These are phyloP conservation scores for Anguilla rostrata DNA, from an alignment of 2,113 vertebrate species.

Conservation along the genomic window DNA sequence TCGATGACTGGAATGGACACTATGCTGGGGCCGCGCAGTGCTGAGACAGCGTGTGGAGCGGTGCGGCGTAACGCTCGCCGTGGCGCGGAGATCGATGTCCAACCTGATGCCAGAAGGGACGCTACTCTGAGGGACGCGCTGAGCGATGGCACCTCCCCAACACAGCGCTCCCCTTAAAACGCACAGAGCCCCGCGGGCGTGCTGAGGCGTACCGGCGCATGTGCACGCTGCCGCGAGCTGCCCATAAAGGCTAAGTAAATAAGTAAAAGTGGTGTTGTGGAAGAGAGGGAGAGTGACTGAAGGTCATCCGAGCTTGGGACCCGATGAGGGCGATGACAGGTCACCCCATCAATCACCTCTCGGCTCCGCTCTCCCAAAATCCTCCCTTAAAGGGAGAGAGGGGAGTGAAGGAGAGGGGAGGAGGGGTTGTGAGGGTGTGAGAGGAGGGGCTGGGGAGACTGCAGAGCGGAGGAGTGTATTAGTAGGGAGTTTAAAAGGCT, in stretches of 20 bases:
- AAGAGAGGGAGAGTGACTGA: not conserved
- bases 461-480: not conserved
- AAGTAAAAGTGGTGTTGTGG: slow-evolving; percentile 22
- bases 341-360: slow-evolving; percentile 40
- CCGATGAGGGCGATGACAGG: slow-evolving; percentile 39
- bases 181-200: not conserved
- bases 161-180: not conserved
- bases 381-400: slow-evolving; percentile 10
- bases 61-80: not conserved
- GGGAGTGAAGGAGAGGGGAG: not conserved
- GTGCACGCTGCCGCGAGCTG: not conserved
- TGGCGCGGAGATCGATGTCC: not conserved
- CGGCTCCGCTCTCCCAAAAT: not conserved
- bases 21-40: not conserved
- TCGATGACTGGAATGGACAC: not conserved
- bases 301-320: slow-evolving; percentile 25
- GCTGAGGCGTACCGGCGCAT: not conserved
- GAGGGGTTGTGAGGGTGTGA: not conserved
- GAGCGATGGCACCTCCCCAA: no score
- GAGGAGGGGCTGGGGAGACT: not conserved
- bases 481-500: not conserved
- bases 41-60: not conserved
- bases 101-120: not conserved
- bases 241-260: not conserved
- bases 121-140: no score